Percentiles rank a stretch among this genome's conserved stretches.
phyloP scores from a whole-genome alignment of 2,888 invertebrate genomes.

The Pseudococcus viburni region DNA sequence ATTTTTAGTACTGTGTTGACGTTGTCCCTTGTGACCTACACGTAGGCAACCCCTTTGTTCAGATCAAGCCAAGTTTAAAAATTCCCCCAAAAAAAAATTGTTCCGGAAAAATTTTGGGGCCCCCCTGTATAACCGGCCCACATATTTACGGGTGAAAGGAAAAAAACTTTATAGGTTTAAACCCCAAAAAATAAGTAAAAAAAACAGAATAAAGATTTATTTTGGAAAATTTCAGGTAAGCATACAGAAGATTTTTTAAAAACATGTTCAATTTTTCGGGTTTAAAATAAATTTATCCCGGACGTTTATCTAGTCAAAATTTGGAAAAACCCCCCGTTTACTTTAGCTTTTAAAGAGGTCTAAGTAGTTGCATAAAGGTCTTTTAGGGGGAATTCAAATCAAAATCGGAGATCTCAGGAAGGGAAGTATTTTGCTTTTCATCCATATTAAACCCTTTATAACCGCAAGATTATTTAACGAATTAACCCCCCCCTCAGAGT shows the following conservation, averaged over 20 bases:
- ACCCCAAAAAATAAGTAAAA: too few relatives aligned
- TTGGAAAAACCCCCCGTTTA: background rate
- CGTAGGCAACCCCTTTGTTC: too few relatives aligned
- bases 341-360: background rate
- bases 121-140: too few relatives aligned
- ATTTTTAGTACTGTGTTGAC: too few relatives aligned
- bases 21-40: too few relatives aligned
- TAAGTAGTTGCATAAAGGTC: background rate
- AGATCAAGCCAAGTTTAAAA: too few relatives aligned
- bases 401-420: background rate
- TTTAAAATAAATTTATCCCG: background rate
- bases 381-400: background rate
- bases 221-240: background rate
- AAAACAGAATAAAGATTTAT: too few relatives aligned
- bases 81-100: too few relatives aligned
- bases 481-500: slow-evolving; percentile 22
- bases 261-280: background rate
- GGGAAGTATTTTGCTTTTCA: background rate
- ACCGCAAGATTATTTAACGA: background rate
- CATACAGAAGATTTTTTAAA: background rate
- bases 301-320: background rate
- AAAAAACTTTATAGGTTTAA: too few relatives aligned
- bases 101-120: too few relatives aligned
- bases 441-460: background rate
- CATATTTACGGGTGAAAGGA: too few relatives aligned